These are phyloP conservation scores for Reticulitermes lucifugus DNA, from an alignment of 2,888 invertebrate genomes.

Conservation along the genomic window DNA sequence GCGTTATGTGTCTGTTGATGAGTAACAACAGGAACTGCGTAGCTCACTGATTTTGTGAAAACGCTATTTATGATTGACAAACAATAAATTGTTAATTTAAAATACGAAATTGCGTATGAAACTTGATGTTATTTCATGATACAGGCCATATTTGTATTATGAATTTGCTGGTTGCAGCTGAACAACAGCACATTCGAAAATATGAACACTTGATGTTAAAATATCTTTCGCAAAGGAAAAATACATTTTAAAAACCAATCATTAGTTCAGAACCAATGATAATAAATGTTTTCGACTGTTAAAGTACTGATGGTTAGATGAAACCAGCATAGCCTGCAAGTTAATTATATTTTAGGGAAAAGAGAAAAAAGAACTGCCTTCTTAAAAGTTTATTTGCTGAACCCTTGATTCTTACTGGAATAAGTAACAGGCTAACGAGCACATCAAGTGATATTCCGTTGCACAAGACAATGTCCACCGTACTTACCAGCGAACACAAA, in stretches of 20 bases:
- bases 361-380: neutral
- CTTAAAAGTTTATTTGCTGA: neutral
- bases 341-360: slow-evolving; percentile 28
- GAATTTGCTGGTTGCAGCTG: too few relatives aligned
- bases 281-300: slow-evolving; percentile 25
- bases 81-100: too few relatives aligned
- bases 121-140: too few relatives aligned
- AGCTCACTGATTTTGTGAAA: too few relatives aligned
- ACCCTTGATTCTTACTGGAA: neutral
- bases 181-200: neutral
- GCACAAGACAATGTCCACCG: too few relatives aligned
- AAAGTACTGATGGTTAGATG: neutral
- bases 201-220: neutral
- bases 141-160: too few relatives aligned
- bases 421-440: neutral
- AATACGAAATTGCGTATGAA: too few relatives aligned
- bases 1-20: too few relatives aligned
- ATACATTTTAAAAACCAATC: slow-evolving; percentile 13
- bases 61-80: too few relatives aligned
- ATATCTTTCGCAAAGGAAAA: neutral
- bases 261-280: slow-evolving; percentile 6
- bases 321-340: slow-evolving; percentile 6
- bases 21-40: too few relatives aligned
- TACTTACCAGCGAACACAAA: too few relatives aligned
- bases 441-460: too few relatives aligned